Percentiles rank a stretch among this genome's conserved stretches.
Evolutionary conservation across 64 coral and sea anemone species (phyloP).

Genomic region (Stichodactyla mertensii): DNA sequence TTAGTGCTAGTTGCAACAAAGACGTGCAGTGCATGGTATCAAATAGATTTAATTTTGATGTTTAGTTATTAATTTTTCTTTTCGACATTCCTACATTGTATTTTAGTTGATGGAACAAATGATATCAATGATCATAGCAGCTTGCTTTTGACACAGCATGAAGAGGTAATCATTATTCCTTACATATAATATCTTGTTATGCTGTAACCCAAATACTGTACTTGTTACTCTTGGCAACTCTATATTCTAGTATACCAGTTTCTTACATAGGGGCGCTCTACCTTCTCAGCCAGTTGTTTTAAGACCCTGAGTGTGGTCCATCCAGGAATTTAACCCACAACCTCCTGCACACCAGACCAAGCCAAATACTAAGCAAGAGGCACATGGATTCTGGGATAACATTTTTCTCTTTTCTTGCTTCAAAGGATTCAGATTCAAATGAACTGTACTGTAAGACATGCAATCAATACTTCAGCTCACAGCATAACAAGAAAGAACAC

Average conservation of each 20-base stretch:
- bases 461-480: constrained; percentile 87
- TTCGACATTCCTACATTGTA: neutral
- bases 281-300: no score
- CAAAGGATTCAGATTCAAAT: constrained; percentile 65
- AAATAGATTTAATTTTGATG: no score
- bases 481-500: constrained; percentile 89
- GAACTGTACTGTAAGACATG: constrained; percentile 77
- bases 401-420: neutral
- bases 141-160: neutral
- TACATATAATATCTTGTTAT: neutral
- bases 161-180: neutral
- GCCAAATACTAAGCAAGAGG: no score
- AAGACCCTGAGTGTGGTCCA: no score
- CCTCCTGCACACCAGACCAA: no score
- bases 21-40: neutral
- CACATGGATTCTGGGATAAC: neutral
- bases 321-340: no score
- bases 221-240: no score
- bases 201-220: no score
- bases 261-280: no score
- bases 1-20: neutral
- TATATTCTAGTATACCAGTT: no score
- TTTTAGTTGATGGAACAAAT: neutral
- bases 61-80: neutral
- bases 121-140: neutral